Evolutionary conservation across 2,888 invertebrate species (phyloP).

Genomic region (Aleiodes alternator): DNA sequence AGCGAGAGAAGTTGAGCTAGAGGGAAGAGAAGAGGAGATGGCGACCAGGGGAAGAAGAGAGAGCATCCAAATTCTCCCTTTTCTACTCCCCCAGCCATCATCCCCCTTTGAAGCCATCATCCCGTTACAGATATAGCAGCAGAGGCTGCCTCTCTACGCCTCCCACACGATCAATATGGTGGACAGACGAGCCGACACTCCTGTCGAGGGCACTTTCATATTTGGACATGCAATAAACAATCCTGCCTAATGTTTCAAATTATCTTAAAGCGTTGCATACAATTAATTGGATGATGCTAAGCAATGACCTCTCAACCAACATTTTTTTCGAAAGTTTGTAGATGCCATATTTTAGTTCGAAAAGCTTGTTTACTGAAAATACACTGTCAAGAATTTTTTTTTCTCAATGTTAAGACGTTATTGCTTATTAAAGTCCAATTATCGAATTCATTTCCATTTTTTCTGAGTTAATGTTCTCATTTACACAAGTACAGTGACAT

Average conservation of each 20-base stretch:
- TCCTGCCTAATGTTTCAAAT: background rate
- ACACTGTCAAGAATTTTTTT: no score
- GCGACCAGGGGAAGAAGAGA: conserved; percentile 38
- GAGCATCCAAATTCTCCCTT: conserved; percentile 46
- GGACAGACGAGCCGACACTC: conserved; percentile 72
- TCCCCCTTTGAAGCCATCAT: conserved; percentile 51
- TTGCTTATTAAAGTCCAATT: no score
- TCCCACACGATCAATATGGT: conserved; percentile 74
- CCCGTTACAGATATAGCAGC: conserved; percentile 53
- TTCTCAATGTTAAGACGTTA: no score
- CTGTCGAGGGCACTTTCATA: conserved; percentile 17
- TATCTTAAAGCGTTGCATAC: no score
- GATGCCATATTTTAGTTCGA: no score
- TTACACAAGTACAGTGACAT: no score
- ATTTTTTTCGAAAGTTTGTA: no score
- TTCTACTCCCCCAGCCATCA: conserved; percentile 42
- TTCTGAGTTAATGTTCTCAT: no score
- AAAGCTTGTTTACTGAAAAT: no score
- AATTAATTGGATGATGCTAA: no score
- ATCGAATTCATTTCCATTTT: no score
- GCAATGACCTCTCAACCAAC: no score
- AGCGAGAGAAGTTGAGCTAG: conserved; percentile 25
- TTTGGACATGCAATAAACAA: conserved; percentile 4
- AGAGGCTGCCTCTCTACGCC: conserved; percentile 63
- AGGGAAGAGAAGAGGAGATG: conserved; percentile 40